These are phyloP conservation scores for Hoplodrina blanda DNA, from an alignment of 2,888 invertebrate species.

Conservation along the genomic window DNA sequence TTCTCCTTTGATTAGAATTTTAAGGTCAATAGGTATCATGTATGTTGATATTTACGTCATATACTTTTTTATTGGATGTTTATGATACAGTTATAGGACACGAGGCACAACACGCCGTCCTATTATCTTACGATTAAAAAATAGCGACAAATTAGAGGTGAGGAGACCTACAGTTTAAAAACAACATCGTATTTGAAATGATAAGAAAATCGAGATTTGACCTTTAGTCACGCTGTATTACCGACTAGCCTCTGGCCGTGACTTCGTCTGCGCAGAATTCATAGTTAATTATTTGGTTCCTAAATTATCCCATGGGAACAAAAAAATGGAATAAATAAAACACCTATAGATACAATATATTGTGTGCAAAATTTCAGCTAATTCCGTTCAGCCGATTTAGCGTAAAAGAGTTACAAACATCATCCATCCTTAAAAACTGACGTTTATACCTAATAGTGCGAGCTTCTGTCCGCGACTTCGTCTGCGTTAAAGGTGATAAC, in stretches of 20 bases:
- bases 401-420: too few species aligned
- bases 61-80: conserved; percentile 22
- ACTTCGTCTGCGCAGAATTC: too few species aligned
- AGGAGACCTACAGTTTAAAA: not conserved
- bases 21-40: not conserved
- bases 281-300: too few species aligned
- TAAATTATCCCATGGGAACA: too few species aligned
- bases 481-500: too few species aligned
- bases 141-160: conserved; percentile 5
- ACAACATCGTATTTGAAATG: conserved; percentile 16
- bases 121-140: not conserved
- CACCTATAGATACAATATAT: too few species aligned
- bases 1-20: not conserved
- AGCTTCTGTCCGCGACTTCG: too few species aligned
- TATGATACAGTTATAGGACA: conserved; percentile 25
- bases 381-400: too few species aligned
- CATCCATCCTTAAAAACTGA: too few species aligned
- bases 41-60: conserved; percentile 14
- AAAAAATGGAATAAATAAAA: too few species aligned
- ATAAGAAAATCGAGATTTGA: conserved; percentile 37
- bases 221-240: conserved; percentile 19
- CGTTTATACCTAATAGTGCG: too few species aligned
- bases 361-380: too few species aligned
- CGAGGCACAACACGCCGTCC: conserved; percentile 21
- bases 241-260: not conserved